Base-by-base conservation (phyloP, 2,113 vertebrate genomes). In the Talpa occidentalis region DNA sequence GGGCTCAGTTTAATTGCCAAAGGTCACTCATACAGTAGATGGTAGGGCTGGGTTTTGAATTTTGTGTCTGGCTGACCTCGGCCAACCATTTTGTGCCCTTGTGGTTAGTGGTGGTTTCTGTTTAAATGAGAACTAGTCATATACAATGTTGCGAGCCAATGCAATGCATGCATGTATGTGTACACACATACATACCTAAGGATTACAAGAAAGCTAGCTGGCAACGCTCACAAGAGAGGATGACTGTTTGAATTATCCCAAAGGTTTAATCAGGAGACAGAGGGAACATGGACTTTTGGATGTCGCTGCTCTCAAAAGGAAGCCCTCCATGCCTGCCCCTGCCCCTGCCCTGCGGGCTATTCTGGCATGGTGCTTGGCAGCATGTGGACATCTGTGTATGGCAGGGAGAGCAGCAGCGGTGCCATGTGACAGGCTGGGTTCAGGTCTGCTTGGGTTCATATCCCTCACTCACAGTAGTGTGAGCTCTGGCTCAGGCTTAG, bases 321-420 rank as follows among this genome's bases (percentile, higher is more conserved):
- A 62, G 87, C 64, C 93, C 35, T 70, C 62, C 93, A 59, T 52
- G 67, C 94, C 26, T 97, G 81, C 87, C 40, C 92, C 64, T 88
- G n/a, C n/a, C n/a, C n/a, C n/a, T n/a, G n/a, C n/a, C n/a, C n/a
- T n/a, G n/a, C n/a, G n/a, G 1, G 10, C 35, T 90, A 95, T 76
- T 60, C 82, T 95, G 91, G 94, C 10, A 26, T 28, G 60, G 52
- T 26, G n/a, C 60, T 28, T 83, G 94, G 84, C 19, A 22, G 52
- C 17, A 3, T 22, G 54, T 22, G 54, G 54, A 56, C 28, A 2
- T 62, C 60, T 62, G 32, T 10, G 64, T 16, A 5, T 1, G 15
- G 32, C 64, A 66, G 64, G 64, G 26, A 64, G 62, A 10, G 64
- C 28, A 15, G 64, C 0, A 6, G 9, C 17, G 49, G 90, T 28